Base-by-base conservation (phyloP, 2,797 vertebrate species). In the Phoxinus dragarum region DNA sequence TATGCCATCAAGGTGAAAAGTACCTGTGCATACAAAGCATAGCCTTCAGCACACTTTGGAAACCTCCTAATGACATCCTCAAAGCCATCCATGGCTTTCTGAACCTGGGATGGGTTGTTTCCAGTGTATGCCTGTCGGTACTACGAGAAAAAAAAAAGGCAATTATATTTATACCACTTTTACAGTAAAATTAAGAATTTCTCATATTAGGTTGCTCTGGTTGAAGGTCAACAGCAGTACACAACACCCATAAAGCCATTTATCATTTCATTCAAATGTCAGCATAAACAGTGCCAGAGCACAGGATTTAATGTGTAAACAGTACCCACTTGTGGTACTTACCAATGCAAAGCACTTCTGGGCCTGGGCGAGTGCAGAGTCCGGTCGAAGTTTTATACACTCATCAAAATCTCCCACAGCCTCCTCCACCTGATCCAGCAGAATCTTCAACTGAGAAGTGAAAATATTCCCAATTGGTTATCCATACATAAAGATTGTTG, bases 121-220 rank as follows among this genome's bases (percentile, higher is more conserved):
- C 98, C 98, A n/a, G 98, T 99, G 90, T 99, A 99, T 0, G 98
- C 98, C 75, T 99, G 98, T 87, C 98, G 97, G 94, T 99, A 99
- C 98, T 99, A 89, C 76, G 61, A 66, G 21, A 5, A 74, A 75
- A 73, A 21, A 81, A 21, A 81, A 21, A 19, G 40, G 0, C 74
- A 16, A 34, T 7, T 4, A 44, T 12, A 2, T 16, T 38, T 16
- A 52, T 38, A 21, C 27, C 27, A 34, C 12, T 23, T 68, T 19
- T 59, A 78, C 27, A 64, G 44, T 38, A 3, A 49, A 82, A 14
- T 31, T 9, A 11, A 36, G 31, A 52, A 52, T 80, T 38, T 44
- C 3, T 80, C 10, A 67, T 5, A 21, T 59, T 40, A 72, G 34
- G 34, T 80, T 27, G 12, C n/a, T 80, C 34, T 68, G 10, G 36